Percentiles rank a stretch among this genome's conserved stretches.
phyloP scores from a whole-genome alignment of 1,140 invertebrate genomes.

The Cyphomyrmex costatus region DNA sequence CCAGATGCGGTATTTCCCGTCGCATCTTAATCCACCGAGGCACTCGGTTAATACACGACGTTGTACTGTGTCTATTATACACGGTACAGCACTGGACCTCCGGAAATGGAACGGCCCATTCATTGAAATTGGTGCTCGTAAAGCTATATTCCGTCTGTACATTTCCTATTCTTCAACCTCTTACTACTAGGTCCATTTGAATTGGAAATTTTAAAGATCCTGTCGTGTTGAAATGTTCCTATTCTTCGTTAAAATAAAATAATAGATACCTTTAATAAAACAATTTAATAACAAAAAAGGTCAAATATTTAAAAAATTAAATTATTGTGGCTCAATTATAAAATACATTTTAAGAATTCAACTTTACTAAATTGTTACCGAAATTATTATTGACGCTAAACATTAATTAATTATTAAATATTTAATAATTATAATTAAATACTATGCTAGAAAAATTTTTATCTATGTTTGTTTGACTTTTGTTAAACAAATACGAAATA shows the following conservation, averaged over 20 bases:
- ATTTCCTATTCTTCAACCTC: constrained; percentile 1
- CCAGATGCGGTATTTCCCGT: constrained; percentile 42
- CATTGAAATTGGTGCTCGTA: constrained; percentile 14
- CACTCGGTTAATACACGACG: constrained; percentile 22
- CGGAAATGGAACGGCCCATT: constrained; percentile 16
- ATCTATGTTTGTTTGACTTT: too few species aligned
- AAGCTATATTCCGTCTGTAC: constrained; percentile 21
- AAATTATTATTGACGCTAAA: neutral
- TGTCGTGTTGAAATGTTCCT: neutral
- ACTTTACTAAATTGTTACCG: neutral
- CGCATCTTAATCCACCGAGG: constrained; percentile 50
- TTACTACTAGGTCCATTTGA: constrained; percentile 1
- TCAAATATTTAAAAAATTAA: neutral
- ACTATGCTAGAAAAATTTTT: neutral
- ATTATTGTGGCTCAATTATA: neutral
- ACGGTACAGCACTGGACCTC: neutral
- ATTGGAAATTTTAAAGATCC: neutral
- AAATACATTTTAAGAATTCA: neutral
- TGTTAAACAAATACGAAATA: constrained; percentile 9
- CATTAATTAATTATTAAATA: too few species aligned
- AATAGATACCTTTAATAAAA: neutral
- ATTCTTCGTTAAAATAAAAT: neutral
- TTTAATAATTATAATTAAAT: neutral
- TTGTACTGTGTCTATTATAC: neutral
- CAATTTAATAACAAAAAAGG: neutral